A percentile compares a stretch with the other conserved stretches of the same genome.
These are phyloP conservation scores for Penaeus indicus DNA, from an alignment of 1,140 invertebrate genomes.

Conservation along the genomic window DNA sequence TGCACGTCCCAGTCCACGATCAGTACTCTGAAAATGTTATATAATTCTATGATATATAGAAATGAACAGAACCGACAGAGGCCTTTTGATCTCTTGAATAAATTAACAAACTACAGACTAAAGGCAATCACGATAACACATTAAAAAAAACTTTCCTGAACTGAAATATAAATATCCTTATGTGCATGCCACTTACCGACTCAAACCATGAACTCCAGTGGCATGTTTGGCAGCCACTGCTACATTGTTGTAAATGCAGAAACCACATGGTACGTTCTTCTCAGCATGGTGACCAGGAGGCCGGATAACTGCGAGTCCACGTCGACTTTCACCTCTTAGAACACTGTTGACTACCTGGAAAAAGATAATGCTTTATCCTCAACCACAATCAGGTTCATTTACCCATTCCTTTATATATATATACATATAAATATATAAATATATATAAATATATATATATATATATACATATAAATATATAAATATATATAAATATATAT, in stretches of 20 bases:
- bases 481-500: too few relatives aligned
- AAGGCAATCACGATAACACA: too few relatives aligned
- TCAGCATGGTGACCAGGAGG: conserved; percentile 85
- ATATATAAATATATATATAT: too few relatives aligned
- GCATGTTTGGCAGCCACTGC: conserved; percentile 86
- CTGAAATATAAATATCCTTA: background rate
- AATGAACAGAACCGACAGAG: background rate
- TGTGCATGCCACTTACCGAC: conserved; percentile 72
- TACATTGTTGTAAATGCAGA: conserved; percentile 92
- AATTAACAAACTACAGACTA: background rate
- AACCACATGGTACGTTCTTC: conserved; percentile 80
- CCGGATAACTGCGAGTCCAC: conserved; percentile 84
- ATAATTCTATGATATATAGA: background rate
- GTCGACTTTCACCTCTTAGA: conserved; percentile 75
- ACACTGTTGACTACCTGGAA: conserved; percentile 83
- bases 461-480: too few relatives aligned
- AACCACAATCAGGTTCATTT: background rate
- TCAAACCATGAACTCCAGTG: conserved; percentile 75
- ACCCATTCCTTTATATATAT: too few relatives aligned
- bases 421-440: too few relatives aligned
- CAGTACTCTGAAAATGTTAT: conserved; percentile 76
- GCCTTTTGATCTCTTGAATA: too few relatives aligned
- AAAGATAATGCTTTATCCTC: background rate
- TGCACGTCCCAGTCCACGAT: conserved; percentile 96
- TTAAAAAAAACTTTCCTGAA: background rate